Evolutionary conservation across 2,797 vertebrate genomes (phyloP), one percentile per base, ranked within the genome.

Genomic region (Cryptoblepharus egeriae): DNA sequence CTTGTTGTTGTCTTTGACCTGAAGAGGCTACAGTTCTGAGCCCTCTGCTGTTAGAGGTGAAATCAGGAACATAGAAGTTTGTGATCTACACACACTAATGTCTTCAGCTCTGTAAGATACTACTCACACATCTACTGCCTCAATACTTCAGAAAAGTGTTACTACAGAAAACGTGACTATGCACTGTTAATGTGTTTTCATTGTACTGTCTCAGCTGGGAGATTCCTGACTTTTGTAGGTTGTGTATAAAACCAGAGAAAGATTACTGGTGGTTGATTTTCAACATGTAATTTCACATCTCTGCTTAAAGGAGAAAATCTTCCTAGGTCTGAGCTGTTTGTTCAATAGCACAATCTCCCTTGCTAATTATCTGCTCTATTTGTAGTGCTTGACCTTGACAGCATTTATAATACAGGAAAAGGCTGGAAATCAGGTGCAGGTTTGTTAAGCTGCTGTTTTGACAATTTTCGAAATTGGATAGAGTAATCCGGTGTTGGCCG

Each of bases 361-460:
- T 83, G 64, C 84, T 92, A 91, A 93, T 91, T 90, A 89, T 83
- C 85, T 88, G 79, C 85, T 89, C 80, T 86, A 22, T 86, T 92
- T 93, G 70, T 84, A 88, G 82, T 82, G 79, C 84, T 92, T 88
- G 79, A 91, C 89, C 83, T 92, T 84, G 79, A 61, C 37, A 83
- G 80, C 73, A 83, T 86, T 85, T 79, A 75, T 71, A 87, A 45
- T 49, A 8, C 0, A 3, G 74, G 32, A 32, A 74, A 18, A 77
- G 64, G 30, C 76, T 78, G 72, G 80, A 81, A 83, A 84, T 76
- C 81, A 85, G 80, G 35, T 30, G 75, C 71, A 80, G 77, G 57
- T 79, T 87, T 88, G 77, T n/a, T 77, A 85, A 87, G 69, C 71
- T 76, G 26, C 65, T 78, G 30, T 63, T 89, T 0, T 57, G 77